Evolutionary conservation across 1,140 invertebrate genomes (phyloP).

Genomic region (Condylostylus longicornis): DNA sequence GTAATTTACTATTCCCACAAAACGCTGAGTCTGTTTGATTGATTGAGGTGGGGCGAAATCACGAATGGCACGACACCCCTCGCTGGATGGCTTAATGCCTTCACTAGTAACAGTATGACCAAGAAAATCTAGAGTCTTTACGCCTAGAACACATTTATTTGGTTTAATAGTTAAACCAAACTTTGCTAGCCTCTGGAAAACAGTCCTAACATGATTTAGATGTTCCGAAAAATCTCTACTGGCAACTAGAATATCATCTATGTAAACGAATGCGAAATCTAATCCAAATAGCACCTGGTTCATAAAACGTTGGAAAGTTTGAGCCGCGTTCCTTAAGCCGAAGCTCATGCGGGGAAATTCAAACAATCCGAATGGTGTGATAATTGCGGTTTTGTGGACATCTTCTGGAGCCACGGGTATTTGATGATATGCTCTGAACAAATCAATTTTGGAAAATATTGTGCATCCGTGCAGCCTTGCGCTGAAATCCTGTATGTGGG

Average conservation of each 20-base stretch:
- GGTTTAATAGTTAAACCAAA: too few species aligned
- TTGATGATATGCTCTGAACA: constrained; percentile 35
- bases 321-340: constrained; percentile 16
- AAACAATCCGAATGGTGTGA: constrained; percentile 23
- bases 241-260: constrained; percentile 36
- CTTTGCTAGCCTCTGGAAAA: too few species aligned
- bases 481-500: constrained; percentile 20
- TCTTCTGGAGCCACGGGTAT: constrained; percentile 22
- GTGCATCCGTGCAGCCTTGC: constrained; percentile 19
- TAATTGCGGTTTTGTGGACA: constrained; percentile 27
- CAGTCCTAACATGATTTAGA: too few species aligned
- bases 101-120: too few species aligned
- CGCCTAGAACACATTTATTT: too few species aligned
- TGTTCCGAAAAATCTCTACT: too few species aligned
- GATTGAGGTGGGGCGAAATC: too few species aligned
- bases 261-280: constrained; percentile 8
- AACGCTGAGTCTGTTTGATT: too few species aligned
- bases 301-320: constrained; percentile 7
- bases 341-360: constrained; percentile 19
- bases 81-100: too few species aligned
- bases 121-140: too few species aligned
- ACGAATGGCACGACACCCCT: too few species aligned
- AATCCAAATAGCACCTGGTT: constrained; percentile 4
- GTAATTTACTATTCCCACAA: too few species aligned
- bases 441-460: constrained; percentile 34